A percentile compares a stretch with the other conserved stretches of the same genome.
Conservation (phyloP, 2,113 vertebrate species). For the Empidonax traillii region DNA sequence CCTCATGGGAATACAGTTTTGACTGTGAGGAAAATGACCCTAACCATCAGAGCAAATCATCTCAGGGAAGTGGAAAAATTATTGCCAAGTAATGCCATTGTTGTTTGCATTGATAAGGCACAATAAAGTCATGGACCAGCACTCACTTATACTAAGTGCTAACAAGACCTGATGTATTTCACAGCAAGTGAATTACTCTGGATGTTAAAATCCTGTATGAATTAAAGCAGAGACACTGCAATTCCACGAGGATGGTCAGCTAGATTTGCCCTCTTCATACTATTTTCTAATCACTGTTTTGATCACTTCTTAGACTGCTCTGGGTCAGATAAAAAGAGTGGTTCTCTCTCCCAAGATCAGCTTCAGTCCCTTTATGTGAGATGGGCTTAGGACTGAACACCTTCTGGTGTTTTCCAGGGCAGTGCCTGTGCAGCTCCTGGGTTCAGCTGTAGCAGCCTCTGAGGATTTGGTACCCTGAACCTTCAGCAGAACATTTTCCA, state of each 20-base stretch:
- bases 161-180: not conserved
- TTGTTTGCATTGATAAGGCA: not conserved
- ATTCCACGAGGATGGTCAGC: not conserved
- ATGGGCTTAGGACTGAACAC: not conserved
- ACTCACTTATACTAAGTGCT: not conserved
- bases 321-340: not conserved
- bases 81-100: not conserved
- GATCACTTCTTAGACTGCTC: not conserved
- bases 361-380: not conserved
- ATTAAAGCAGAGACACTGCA: not conserved
- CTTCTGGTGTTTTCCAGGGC: not conserved
- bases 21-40: constrained; percentile 5
- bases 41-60: not conserved
- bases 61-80: not conserved
- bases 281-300: not conserved
- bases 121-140: not conserved
- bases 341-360: not conserved
- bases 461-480: not conserved
- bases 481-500: not conserved
- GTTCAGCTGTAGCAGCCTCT: not conserved
- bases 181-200: not conserved
- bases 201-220: not conserved
- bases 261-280: not conserved
- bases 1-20: constrained; percentile 15
- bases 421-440: not conserved